A percentile compares a stretch with the other conserved stretches of the same genome.
phyloP scores from a whole-genome alignment of 2,888 invertebrate species.

The Scaptomyza cyrtandrae region DNA sequence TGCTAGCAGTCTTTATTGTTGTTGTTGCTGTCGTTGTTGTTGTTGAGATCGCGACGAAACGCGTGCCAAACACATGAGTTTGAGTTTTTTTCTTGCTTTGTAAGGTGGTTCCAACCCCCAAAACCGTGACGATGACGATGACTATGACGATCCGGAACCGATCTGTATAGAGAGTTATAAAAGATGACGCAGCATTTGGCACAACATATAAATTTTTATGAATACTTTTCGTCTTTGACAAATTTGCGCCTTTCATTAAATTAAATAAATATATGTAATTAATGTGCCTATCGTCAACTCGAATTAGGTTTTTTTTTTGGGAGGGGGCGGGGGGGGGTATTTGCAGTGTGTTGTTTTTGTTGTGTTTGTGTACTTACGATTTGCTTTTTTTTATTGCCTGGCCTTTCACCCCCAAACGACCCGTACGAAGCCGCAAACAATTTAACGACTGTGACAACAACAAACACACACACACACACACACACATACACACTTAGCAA shows the following conservation, averaged over 20 bases:
- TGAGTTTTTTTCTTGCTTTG: conserved; percentile 13
- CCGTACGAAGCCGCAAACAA: conserved; percentile 46
- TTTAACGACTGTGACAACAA: conserved; percentile 72
- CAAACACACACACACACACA: too few relatives aligned
- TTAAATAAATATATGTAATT: conserved; percentile 23
- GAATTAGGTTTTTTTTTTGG: conserved; percentile 1
- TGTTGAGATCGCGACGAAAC: conserved; percentile 41
- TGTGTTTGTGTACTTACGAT: conserved; percentile 55
- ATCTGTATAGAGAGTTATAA: conserved; percentile 2
- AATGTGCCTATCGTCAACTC: conserved; percentile 43
- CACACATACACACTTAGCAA: conserved; percentile 19
- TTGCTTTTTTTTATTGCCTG: conserved; percentile 67
- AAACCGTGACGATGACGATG: conserved; percentile 48
- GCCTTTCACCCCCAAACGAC: conserved; percentile 70
- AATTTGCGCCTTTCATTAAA: conserved; percentile 34
- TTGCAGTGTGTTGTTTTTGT: background rate
- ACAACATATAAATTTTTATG: conserved; percentile 9
- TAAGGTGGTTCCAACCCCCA: conserved; percentile 33
- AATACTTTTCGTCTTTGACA: conserved; percentile 37
- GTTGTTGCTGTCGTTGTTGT: conserved; percentile 6
- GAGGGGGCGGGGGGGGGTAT: too few relatives aligned
- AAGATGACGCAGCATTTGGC: conserved; percentile 49
- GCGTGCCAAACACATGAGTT: conserved; percentile 67
- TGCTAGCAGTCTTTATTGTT: conserved; percentile 8
- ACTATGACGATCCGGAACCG: conserved; percentile 23